phyloP scores from a whole-genome alignment of 2,888 invertebrate species.

The Hesperia comma region DNA sequence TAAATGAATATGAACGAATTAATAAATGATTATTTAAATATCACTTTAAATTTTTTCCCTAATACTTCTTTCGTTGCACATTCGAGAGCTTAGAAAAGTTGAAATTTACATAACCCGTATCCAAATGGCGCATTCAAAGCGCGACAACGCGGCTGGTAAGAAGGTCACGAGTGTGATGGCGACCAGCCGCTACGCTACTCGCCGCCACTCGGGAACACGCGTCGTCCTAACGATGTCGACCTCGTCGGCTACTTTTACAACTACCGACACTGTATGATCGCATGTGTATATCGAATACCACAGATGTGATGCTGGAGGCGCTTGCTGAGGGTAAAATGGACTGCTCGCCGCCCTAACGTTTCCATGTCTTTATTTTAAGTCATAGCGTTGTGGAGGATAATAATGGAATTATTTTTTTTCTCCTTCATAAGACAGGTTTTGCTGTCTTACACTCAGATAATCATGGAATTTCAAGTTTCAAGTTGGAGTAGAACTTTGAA shows the following conservation, averaged over 20 bases:
- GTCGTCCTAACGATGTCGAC: slow-evolving; percentile 36
- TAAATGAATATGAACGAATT: too few species aligned
- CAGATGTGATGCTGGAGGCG: too few species aligned
- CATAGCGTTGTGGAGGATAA: too few species aligned
- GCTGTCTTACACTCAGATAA: too few species aligned
- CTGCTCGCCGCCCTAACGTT: too few species aligned
- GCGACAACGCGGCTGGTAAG: slow-evolving; percentile 5
- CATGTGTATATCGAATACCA: too few species aligned
- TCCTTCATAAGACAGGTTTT: too few species aligned
- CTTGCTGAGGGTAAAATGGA: too few species aligned
- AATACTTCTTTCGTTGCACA: slow-evolving; percentile 12
- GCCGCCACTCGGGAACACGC: slow-evolving; percentile 36
- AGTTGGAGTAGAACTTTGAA: too few species aligned
- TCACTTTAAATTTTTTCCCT: neutral
- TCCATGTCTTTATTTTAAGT: too few species aligned
- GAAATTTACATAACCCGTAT: slow-evolving; percentile 28
- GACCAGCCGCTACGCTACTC: neutral
- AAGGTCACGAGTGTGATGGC: slow-evolving; percentile 14
- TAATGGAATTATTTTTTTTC: too few species aligned
- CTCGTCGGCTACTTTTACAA: slow-evolving; percentile 10
- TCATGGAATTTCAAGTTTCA: too few species aligned
- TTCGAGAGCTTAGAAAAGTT: slow-evolving; percentile 10
- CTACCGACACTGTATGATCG: slow-evolving; percentile 1
- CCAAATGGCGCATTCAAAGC: slow-evolving; percentile 26
- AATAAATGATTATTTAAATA: neutral